Percentiles rank a stretch among this genome's conserved stretches.
Conservation (phyloP, 1,140 invertebrate species). For the Drosophila melanica region DNA sequence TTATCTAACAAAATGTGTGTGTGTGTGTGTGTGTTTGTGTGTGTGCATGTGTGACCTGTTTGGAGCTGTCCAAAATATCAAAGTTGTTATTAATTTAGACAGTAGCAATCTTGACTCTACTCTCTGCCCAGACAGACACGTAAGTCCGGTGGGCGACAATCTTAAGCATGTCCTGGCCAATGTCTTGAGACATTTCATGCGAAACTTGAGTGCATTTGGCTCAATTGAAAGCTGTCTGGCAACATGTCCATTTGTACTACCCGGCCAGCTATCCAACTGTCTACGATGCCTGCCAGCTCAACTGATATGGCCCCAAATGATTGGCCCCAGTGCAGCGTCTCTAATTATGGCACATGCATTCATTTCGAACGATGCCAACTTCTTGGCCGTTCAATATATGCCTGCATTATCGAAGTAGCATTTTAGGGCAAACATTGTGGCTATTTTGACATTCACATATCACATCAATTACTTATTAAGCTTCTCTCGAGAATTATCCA, state of each 20-base stretch:
- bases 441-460: slow-evolving; percentile 7
- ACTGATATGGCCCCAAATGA: slow-evolving; percentile 33
- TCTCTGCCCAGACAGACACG: background rate
- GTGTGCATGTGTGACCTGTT: slow-evolving; percentile 10
- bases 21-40: background rate
- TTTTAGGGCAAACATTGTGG: background rate
- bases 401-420: background rate
- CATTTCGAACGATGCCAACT: slow-evolving; percentile 8
- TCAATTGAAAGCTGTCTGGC: slow-evolving; percentile 45
- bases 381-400: background rate
- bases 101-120: background rate
- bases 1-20: slow-evolving; percentile 20
- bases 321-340: background rate
- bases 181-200: slow-evolving; percentile 33
- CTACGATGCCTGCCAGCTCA: slow-evolving; percentile 15
- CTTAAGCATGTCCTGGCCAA: slow-evolving; percentile 14
- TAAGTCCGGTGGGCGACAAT: slow-evolving; percentile 30
- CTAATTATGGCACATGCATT: slow-evolving; percentile 33
- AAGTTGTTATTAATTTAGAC: slow-evolving; percentile 41
- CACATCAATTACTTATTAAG: slow-evolving; percentile 16
- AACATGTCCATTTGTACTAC: slow-evolving; percentile 34
- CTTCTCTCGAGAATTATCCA: background rate
- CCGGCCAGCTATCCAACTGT: slow-evolving; percentile 28
- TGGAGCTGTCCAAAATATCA: slow-evolving; percentile 27
- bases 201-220: slow-evolving; percentile 49